Base-by-base conservation (phyloP, 2,888 invertebrate species). In the Caradrina clavipalpis region DNA sequence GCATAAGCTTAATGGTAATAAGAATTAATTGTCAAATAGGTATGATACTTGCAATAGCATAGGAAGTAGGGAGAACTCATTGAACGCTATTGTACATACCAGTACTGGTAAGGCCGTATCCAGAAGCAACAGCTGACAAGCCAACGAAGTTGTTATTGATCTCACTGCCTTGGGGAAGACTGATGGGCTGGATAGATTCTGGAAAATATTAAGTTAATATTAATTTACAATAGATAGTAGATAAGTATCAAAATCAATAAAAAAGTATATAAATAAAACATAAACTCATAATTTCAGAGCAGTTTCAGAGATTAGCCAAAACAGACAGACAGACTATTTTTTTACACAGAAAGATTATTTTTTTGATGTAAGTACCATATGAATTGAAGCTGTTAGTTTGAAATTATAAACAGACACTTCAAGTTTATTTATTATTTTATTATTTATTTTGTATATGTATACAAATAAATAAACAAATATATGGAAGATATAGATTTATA, bases 121-220 rank as follows among this genome's bases (percentile, higher is more conserved):
- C 93, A 68, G 93, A 91, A 22, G 90, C 92, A 5, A 87, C 78
- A 15, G 84, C 92, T 0, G 4, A 75, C 45, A 51, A 49, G 17
- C 87, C 88, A 2, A 73, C 81, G 31, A 88, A 93, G 63, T 77
- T 69, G 7, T 89, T 65, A 8, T 26, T 58, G 10, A 88, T 47
- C 31, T 89, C 84, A 13, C 64, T 62, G 7, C 81, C 83, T 47
- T 67, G 73, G 0, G 93, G 93, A 1, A 93, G 83, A 47, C 83
- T 69, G 45, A 93, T 90, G 1, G 90, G 87, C 73, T 88, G 88
- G 57, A 92, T 89, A 0, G 70, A 73, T 69, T 81, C 92, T 92
- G 84, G 17, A 87, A 85, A 39, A 21, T n/a, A 35, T 10, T 42
- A 45, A 45, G 0, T 5, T 45, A 45, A 45, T 11, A 19, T 2